A percentile compares a stretch with the other conserved stretches of the same genome.
Conservation (phyloP, 2,797 vertebrate species). For the Melanotaenia trifasciata region DNA sequence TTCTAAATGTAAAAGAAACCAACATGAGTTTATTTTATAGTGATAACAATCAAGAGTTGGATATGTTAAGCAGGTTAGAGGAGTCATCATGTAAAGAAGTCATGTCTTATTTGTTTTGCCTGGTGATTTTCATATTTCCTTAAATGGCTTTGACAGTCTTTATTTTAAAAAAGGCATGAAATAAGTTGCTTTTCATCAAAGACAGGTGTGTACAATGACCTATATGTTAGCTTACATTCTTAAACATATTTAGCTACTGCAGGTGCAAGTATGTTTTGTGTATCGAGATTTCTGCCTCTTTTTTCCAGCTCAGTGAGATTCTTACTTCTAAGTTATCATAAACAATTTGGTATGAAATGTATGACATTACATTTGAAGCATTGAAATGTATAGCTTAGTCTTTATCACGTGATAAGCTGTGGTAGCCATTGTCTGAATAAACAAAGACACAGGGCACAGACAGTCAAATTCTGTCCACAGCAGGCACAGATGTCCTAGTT, state of each 20-base stretch:
- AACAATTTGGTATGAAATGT: neutral
- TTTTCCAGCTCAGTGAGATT: neutral
- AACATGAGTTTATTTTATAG: neutral
- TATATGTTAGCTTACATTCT: neutral
- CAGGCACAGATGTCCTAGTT: neutral
- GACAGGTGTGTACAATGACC: neutral
- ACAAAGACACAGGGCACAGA: neutral
- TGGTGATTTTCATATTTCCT: neutral
- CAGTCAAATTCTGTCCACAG: conserved; percentile 2
- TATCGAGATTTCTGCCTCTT: neutral
- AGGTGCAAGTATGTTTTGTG: neutral
- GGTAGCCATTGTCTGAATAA: neutral
- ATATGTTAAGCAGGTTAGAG: neutral
- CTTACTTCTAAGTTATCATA: too few species aligned
- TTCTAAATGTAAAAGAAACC: neutral
- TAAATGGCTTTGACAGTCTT: neutral
- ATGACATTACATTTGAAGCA: neutral
- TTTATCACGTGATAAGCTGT: neutral
- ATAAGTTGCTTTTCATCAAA: neutral
- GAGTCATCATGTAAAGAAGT: neutral
- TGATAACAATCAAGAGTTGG: neutral
- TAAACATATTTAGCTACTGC: neutral
- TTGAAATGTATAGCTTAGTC: neutral
- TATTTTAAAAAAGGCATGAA: neutral
- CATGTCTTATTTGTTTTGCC: neutral